Base-by-base conservation (phyloP, 2,113 vertebrate species). In the Phaethon lepturus region DNA sequence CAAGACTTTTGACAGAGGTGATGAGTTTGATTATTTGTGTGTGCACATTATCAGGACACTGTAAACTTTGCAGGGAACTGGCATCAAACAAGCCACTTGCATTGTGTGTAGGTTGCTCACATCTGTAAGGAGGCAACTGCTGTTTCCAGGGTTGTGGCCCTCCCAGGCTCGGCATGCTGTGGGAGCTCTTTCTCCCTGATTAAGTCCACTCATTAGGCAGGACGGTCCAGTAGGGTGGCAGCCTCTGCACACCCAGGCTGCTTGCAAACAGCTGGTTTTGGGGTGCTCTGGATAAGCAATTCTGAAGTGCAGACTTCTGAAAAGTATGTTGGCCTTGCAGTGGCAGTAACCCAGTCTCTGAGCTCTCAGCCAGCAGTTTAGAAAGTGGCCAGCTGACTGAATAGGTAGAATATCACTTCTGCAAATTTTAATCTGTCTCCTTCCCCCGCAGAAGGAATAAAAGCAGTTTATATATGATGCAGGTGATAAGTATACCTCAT, bases 41-140 rank as follows among this genome's bases (percentile, higher is more conserved):
- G 26, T n/a, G 2, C 16, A 3, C 0, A 0, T 77, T 69, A 53
- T 24, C 3, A 5, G 59, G 76, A 19, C 7, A 11, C 35, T 2
- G 0, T 24, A 40, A 26, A 6, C 16, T 15, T 49, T 86, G 58
- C 63, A 62, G 58, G 40, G 58, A 62, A 67, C 47, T 42, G 20
- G 17, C 56, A 25, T 35, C 42, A 25, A 52, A 62, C 3, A 28
- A 60, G 31, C 26, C 10, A 3, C 10, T 31, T 63, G 52, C 0
- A 1, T 22, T 40, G 29, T 20, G 12, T 82, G 62, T 22, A 31
- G 35, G 28, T 88, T 91, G 72, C 35, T 86, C 12, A 4, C 33
- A 13, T 19, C 47, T 58, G 9, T 68, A 35, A 72, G 53, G 49
- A 69, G 62, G 53, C 69, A 79, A 40, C 67, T 80, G 17, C 76